Evolutionary conservation across 2,797 vertebrate species (phyloP).

Genomic region (Eutrigla gurnardus): DNA sequence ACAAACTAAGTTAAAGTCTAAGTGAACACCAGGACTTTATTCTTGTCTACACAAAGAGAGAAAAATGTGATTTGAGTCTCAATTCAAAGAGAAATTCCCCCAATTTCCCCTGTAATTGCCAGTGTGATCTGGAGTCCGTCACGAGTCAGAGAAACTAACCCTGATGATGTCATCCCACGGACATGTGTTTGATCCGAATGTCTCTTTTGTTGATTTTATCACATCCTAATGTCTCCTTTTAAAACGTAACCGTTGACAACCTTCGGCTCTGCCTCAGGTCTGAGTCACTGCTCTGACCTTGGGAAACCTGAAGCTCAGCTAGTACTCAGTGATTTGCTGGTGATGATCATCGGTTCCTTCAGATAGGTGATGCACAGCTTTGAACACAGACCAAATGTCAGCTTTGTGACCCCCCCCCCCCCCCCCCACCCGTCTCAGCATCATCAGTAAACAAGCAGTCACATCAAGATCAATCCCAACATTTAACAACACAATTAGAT

Average conservation of each 20-base stretch:
- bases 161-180: neutral
- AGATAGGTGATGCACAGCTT: neutral
- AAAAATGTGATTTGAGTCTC: neutral
- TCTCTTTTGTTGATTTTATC: neutral
- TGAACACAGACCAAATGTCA: constrained; percentile 40
- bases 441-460: constrained; percentile 52
- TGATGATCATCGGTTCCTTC: neutral
- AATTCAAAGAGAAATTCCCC: neutral
- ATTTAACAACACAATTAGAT: constrained; percentile 11
- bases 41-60: neutral
- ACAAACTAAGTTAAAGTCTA: neutral
- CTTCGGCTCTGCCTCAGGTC: neutral
- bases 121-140: neutral
- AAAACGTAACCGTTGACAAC: neutral
- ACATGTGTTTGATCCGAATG: neutral
- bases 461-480: constrained; percentile 1
- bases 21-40: neutral
- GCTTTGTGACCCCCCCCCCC: constrained; percentile 1
- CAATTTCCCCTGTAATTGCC: neutral
- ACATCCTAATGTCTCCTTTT: neutral
- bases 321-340: neutral
- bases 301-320: neutral
- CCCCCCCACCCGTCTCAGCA: neutral
- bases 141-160: neutral
- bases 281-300: neutral